These are phyloP conservation scores for Brenthis daphne DNA, from an alignment of 2,888 invertebrate genomes.

Conservation along the genomic window DNA sequence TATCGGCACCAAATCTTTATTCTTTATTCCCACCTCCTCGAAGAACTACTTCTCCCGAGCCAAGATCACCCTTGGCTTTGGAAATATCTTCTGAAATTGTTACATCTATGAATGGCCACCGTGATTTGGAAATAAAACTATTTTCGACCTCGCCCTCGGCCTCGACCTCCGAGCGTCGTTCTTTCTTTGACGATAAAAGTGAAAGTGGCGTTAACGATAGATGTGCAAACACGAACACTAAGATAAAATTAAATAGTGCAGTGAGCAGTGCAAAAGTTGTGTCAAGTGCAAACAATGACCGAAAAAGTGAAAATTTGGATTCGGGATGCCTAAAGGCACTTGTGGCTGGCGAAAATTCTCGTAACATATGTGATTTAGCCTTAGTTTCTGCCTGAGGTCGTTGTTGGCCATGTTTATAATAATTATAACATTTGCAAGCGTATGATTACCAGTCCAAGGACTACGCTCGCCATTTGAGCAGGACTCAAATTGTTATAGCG, in stretches of 20 bases:
- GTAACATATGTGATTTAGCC: slow-evolving; percentile 80
- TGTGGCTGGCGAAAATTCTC: slow-evolving; percentile 61
- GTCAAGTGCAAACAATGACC: slow-evolving; percentile 63
- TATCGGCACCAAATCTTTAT: slow-evolving; percentile 74
- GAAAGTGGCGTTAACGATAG: slow-evolving; percentile 73
- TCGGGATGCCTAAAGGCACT: slow-evolving; percentile 63
- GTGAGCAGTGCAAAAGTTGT: slow-evolving; percentile 67
- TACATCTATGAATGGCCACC: slow-evolving; percentile 88
- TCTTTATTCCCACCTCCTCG: slow-evolving; percentile 74
- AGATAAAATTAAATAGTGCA: slow-evolving; percentile 72
- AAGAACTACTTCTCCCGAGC: slow-evolving; percentile 69
- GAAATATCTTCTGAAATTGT: slow-evolving; percentile 90
- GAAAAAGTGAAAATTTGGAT: slow-evolving; percentile 68
- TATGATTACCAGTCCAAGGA: slow-evolving; percentile 61
- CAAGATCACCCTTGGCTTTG: slow-evolving; percentile 75
- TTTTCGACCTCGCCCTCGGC: slow-evolving; percentile 84
- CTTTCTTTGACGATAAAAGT: slow-evolving; percentile 78
- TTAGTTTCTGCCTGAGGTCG: slow-evolving; percentile 77
- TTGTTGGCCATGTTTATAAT: slow-evolving; percentile 57
- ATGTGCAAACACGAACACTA: slow-evolving; percentile 64
- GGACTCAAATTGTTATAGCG: slow-evolving; percentile 78
- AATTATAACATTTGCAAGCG: slow-evolving; percentile 55
- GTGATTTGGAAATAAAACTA: slow-evolving; percentile 90
- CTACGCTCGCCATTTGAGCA: slow-evolving; percentile 78
- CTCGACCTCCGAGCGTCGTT: slow-evolving; percentile 69